phyloP scores from a whole-genome alignment of 2,888 invertebrate species.

The Hirtodrosophila alboralis region DNA sequence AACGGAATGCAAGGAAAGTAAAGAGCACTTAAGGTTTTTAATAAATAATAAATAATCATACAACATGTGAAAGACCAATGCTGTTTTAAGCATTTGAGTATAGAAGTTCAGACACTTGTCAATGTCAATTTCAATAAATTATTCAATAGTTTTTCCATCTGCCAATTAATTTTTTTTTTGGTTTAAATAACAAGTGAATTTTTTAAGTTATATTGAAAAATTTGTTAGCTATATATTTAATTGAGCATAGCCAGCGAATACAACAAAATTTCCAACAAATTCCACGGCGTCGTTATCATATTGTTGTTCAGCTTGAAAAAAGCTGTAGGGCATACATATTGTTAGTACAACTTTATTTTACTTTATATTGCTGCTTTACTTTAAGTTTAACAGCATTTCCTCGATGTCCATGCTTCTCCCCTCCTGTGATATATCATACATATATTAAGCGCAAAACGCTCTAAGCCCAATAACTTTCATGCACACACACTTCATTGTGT shows the following conservation, averaged over 20 bases:
- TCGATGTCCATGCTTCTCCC: background rate
- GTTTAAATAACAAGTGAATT: too few relatives aligned
- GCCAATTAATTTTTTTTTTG: too few relatives aligned
- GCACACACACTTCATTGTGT: slow-evolving; percentile 41
- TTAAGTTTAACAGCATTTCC: slow-evolving; percentile 41
- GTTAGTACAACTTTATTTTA: slow-evolving; percentile 57
- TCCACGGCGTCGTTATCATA: slow-evolving; percentile 36
- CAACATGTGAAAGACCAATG: background rate
- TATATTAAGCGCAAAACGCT: slow-evolving; percentile 66
- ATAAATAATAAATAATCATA: too few relatives aligned
- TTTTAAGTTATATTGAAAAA: background rate
- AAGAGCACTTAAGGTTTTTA: too few relatives aligned
- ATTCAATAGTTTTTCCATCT: too few relatives aligned
- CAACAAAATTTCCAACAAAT: slow-evolving; percentile 47
- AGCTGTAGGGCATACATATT: slow-evolving; percentile 9
- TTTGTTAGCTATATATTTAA: slow-evolving; percentile 21
- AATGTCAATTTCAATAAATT: too few relatives aligned
- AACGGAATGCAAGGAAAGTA: slow-evolving; percentile 12
- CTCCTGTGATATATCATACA: slow-evolving; percentile 39
- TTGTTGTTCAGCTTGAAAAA: slow-evolving; percentile 14
- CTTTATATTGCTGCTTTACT: slow-evolving; percentile 49
- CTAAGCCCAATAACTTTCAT: slow-evolving; percentile 74
- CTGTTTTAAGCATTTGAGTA: too few relatives aligned
- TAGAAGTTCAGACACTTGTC: too few relatives aligned
- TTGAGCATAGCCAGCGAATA: slow-evolving; percentile 19